Conservation (phyloP, 2,113 vertebrate genomes). For the Gopherus flavomarginatus region DNA sequence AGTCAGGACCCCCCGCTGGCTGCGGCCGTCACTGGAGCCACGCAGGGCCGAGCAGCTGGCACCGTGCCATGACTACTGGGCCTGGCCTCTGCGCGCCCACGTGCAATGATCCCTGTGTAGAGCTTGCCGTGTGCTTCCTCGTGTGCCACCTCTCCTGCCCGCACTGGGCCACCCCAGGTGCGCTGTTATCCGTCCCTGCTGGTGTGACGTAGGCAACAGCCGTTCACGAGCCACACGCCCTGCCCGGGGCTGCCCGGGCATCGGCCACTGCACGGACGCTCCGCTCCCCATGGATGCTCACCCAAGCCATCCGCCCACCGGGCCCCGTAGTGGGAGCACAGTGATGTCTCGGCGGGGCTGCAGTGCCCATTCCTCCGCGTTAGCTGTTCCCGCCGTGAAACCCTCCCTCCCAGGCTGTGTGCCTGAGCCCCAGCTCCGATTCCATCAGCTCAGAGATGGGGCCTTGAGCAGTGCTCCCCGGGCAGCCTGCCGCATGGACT, state of each 20-base stretch:
- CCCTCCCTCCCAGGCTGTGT: not conserved
- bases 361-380: not conserved
- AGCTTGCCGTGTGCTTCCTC: constrained; percentile 21
- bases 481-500: not conserved
- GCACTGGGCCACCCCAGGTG: not conserved
- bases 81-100: too few species aligned
- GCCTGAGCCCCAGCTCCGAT: not conserved
- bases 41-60: not conserved
- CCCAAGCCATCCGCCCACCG: not conserved
- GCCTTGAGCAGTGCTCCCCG: not conserved
- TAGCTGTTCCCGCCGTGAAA: not conserved
- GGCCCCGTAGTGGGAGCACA: not conserved
- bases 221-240: not conserved
- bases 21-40: constrained; percentile 18
- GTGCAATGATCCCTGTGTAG: not conserved
- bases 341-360: fast-evolving
- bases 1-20: constrained; percentile 5
- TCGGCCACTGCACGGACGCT: too few species aligned
- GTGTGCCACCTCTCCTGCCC: constrained; percentile 8
- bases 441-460: not conserved
- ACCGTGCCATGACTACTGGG: not conserved
- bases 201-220: not conserved
- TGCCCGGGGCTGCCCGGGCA: not conserved
- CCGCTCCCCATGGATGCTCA: fast-evolving
- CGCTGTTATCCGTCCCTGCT: not conserved